Evolutionary conservation across 2,888 invertebrate genomes (phyloP), one percentile per base, ranked within the genome.

Genomic region (Drosophila kuntzei): DNA sequence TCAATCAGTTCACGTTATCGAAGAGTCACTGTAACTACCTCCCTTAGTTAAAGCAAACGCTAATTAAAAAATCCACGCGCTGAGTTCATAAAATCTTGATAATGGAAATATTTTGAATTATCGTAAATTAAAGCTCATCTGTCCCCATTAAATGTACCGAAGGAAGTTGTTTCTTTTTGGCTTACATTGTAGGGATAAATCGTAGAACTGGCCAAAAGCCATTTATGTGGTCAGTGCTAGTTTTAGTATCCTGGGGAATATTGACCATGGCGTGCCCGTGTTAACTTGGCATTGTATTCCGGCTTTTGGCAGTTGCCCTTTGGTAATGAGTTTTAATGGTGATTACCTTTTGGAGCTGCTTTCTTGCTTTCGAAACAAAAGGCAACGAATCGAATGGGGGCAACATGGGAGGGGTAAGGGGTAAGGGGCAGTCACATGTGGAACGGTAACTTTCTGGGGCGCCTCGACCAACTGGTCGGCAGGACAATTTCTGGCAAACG

Each of bases 241-340:
- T 55, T 61, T 75, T 41, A 64, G 63, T 76, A 62, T 55, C 55
- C 77, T 51, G 58, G 29, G 47, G 20, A 54, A 29, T 14, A 20
- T 50, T 65, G 66, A 49, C 62, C 80, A 70, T 80, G 76, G 68
- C 73, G 69, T 72, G 74, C 62, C 49, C 49, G 14, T 18, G 20
- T 43, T 41, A 12, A 32, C 54, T 7, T 43, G 47, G 47, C 49
- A 20, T 22, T 58, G 29, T 49, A 34, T 47, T 70, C 27, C 20
- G 29, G 7, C 14, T 12, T 43, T 58, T 57, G 47, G 49, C 51
- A 53, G 64, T 78, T 85, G 81, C 72, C 79, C 78, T 83, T 83
- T 88, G 85, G 83, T 89, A 90, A 90, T 90, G 90, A 85, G 87
- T 87, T 88, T 82, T 83, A 83, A 89, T 87, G 82, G 80, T 88